Conservation (phyloP, 2,797 vertebrate species). For the Psittacula echo region DNA sequence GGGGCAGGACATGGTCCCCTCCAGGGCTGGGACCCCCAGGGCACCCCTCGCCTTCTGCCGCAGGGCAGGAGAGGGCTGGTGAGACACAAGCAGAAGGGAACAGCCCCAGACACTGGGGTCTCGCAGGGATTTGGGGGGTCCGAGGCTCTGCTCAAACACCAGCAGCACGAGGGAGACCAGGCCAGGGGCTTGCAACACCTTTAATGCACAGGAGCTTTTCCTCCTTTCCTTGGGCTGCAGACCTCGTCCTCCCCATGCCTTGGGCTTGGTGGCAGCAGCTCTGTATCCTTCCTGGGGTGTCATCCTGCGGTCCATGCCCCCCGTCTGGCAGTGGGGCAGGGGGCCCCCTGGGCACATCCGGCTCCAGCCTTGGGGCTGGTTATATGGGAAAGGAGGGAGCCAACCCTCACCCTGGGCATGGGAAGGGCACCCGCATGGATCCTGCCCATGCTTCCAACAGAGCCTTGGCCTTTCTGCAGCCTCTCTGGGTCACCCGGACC, state of each 20-base stretch:
- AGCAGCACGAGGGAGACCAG: background rate
- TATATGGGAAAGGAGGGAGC: background rate
- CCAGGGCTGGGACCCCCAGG: rapidly evolving
- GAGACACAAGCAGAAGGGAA: background rate
- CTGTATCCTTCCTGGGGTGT: background rate
- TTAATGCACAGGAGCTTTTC: background rate
- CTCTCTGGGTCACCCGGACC: background rate
- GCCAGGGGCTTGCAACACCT: background rate
- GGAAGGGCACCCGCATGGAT: rapidly evolving
- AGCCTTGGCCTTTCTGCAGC: background rate
- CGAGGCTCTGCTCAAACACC: background rate
- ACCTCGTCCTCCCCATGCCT: rapidly evolving
- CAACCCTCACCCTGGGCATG: background rate
- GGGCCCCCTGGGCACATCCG: background rate
- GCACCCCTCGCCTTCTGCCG: rapidly evolving
- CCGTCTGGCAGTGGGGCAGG: rapidly evolving
- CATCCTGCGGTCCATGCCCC: rapidly evolving
- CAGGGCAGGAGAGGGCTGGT: rapidly evolving
- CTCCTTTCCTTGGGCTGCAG: background rate
- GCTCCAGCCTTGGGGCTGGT: background rate
- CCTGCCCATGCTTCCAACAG: rapidly evolving
- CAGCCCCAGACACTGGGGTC: rapidly evolving
- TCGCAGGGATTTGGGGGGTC: rapidly evolving
- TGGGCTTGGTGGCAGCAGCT: background rate
- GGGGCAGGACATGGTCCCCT: background rate